Evolutionary conservation across 2,888 invertebrate genomes (phyloP).

Genomic region (Noctuana brunneofusca): DNA sequence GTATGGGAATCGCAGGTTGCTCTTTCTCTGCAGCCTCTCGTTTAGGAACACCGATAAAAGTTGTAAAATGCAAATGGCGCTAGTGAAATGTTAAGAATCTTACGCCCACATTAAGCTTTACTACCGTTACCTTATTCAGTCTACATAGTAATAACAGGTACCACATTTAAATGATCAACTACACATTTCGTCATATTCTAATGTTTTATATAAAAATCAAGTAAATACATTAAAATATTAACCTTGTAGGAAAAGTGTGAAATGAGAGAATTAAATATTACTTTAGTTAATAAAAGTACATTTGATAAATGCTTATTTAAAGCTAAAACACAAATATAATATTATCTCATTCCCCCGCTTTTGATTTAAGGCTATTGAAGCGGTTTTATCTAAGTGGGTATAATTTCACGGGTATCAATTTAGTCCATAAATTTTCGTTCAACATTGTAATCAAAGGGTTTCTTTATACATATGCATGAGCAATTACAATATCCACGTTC

Average conservation of each 20-base stretch:
- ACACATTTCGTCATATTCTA: no score
- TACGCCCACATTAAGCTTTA: conserved; percentile 63
- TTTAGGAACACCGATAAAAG: conserved; percentile 76
- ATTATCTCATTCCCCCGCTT: conserved; percentile 40
- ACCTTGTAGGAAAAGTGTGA: no score
- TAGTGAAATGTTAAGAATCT: conserved; percentile 77
- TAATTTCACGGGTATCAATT: conserved; percentile 54
- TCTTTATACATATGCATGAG: conserved; percentile 48
- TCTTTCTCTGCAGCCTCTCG: conserved; percentile 64
- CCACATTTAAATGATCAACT: no score
- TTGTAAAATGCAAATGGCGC: conserved; percentile 79
- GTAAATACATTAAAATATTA: no score
- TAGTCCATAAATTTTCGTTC: conserved; percentile 51
- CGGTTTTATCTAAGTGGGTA: conserved; percentile 49
- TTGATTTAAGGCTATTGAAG: conserved; percentile 49
- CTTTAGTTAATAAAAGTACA: background rate
- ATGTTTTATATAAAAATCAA: no score
- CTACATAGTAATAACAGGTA: conserved; percentile 51
- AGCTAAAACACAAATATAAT: conserved; percentile 32
- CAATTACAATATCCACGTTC: conserved; percentile 41
- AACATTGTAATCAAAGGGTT: conserved; percentile 51
- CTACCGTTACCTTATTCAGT: conserved; percentile 69
- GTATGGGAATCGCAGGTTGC: conserved; percentile 61
- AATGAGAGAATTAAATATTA: background rate
- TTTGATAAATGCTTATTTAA: background rate